These are phyloP conservation scores for Cynodonichthys magdalenae DNA, from an alignment of 2,797 vertebrate species.

Conservation along the genomic window DNA sequence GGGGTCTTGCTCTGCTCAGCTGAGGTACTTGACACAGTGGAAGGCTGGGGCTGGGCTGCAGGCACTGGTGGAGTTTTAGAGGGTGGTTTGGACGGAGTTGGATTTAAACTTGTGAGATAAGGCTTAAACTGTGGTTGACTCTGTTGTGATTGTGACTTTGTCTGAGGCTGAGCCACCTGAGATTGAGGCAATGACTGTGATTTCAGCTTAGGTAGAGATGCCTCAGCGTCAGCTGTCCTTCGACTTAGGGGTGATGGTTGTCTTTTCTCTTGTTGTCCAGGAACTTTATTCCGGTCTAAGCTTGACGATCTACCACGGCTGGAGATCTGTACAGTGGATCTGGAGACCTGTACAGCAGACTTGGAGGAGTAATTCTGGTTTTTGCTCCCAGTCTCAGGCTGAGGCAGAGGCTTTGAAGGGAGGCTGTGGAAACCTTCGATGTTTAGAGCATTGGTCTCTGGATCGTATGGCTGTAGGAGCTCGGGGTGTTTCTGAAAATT, in stretches of 20 bases:
- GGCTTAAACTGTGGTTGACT: constrained; percentile 60
- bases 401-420: constrained; percentile 62
- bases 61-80: constrained; percentile 35
- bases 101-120: constrained; percentile 33
- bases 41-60: constrained; percentile 52
- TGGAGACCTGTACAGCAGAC: constrained; percentile 57
- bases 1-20: constrained; percentile 64
- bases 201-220: constrained; percentile 36
- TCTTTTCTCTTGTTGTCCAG: constrained; percentile 59
- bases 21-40: constrained; percentile 45
- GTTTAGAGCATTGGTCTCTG: constrained; percentile 82
- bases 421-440: constrained; percentile 68
- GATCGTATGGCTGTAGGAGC: constrained; percentile 91
- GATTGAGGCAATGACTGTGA: constrained; percentile 45
- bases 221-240: constrained; percentile 31
- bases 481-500: constrained; percentile 95
- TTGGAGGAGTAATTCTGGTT: constrained; percentile 71
- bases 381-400: constrained; percentile 61
- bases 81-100: constrained; percentile 45
- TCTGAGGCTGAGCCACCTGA: constrained; percentile 41
- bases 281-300: constrained; percentile 56
- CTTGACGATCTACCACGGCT: constrained; percentile 54
- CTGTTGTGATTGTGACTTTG: constrained; percentile 37
- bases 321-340: constrained; percentile 37
- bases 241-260: constrained; percentile 40